Evolutionary conservation across 2,113 vertebrate species (phyloP), one percentile per base, ranked within the genome.

Genomic region (Nansenia antarctica): DNA sequence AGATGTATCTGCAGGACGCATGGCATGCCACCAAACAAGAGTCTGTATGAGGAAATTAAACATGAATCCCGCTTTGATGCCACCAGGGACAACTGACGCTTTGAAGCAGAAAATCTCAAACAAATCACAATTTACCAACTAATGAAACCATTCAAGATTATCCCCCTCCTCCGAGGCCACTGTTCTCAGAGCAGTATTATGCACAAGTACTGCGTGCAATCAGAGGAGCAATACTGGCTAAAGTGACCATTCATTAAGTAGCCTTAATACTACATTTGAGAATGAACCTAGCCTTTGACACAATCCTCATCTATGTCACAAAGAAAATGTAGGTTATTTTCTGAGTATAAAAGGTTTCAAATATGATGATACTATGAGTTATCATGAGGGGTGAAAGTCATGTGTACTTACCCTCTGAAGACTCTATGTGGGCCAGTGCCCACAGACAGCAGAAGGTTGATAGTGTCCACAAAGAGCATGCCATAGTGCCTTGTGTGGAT

Each of bases 381-480:
- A 42, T 8, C 45, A 68, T 0, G 20, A 22, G 0, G 47, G 8
- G 47, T 53, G 49, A 24, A 20, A 20, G 49, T 59, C 2, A 30
- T n/a, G 6, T 62, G 52, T 69, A 86, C 94, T 95, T 95, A 99
- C 98, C 98, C 94, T 98, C 95, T 77, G 94, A 93, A 86, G 93
- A 96, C 80, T 95, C 93, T 79, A 98, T 92, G 85, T 95, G 95
- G 86, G 93, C 93, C 83, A 98, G 92, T 86, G 94, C 88, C 82
- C 98, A 88, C 85, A 98, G 94, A 94, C 90, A 92, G 81, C 95
- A 97, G 92, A 97, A 90, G 88, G 92, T 94, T 92, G 89, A 92
- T 92, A 96, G 94, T 93, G 93, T 97, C 95, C 95, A 94, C 91
- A 94, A 92, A 92, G 93, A 92, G 92, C 93, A 91, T 90, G 95